phyloP scores from a whole-genome alignment of 2,888 invertebrate species.

The Azorinus chamasolen region DNA sequence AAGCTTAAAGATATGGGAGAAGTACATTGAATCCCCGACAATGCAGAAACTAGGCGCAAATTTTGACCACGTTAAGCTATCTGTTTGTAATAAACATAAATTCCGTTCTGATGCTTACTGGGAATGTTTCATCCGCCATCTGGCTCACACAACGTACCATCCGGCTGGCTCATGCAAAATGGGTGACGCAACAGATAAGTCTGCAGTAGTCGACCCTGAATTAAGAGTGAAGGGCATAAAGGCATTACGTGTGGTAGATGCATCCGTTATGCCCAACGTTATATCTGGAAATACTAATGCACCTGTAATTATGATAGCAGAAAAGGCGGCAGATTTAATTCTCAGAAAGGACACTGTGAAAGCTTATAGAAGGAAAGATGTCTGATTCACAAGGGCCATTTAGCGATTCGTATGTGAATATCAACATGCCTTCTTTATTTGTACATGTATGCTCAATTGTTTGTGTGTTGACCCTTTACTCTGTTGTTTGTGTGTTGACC shows the following conservation, averaged over 20 bases:
- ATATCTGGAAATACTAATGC: slow-evolving; percentile 62
- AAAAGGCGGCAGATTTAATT: slow-evolving; percentile 54
- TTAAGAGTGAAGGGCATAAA: slow-evolving; percentile 61
- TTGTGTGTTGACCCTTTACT: too few relatives aligned
- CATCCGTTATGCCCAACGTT: slow-evolving; percentile 57
- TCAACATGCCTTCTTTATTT: too few relatives aligned
- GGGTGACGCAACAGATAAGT: slow-evolving; percentile 87
- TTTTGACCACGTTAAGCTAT: slow-evolving; percentile 35
- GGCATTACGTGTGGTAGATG: slow-evolving; percentile 48
- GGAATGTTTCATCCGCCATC: slow-evolving; percentile 54
- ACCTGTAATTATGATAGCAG: slow-evolving; percentile 51
- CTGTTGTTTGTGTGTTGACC: too few relatives aligned
- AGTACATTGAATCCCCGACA: slow-evolving; percentile 44
- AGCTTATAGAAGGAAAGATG: slow-evolving; percentile 5
- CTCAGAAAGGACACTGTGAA: slow-evolving; percentile 31
- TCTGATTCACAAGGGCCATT: too few relatives aligned
- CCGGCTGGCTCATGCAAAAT: slow-evolving; percentile 92
- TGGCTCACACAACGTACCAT: slow-evolving; percentile 87
- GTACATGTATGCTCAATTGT: too few relatives aligned
- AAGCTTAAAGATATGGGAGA: slow-evolving; percentile 47
- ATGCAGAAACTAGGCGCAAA: slow-evolving; percentile 54
- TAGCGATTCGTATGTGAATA: too few relatives aligned
- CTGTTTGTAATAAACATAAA: slow-evolving; percentile 45
- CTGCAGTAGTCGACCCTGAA: slow-evolving; percentile 90
- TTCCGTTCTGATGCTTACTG: slow-evolving; percentile 64